Evolutionary conservation across 2,888 invertebrate species (phyloP).

Genomic region (Carpatolechia fugitivella): DNA sequence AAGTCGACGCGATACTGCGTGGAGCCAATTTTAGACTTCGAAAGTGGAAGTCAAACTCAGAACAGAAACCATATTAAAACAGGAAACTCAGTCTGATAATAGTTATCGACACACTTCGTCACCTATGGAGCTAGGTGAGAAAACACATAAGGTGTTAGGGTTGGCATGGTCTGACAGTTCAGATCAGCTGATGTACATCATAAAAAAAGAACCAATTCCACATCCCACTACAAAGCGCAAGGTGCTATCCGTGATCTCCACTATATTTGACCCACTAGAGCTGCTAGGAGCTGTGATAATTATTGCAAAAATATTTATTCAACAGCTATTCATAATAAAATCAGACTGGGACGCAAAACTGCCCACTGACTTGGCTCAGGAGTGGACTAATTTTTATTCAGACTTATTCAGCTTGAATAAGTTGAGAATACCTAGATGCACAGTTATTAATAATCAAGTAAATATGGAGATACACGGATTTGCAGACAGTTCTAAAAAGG

Average conservation of each 20-base stretch:
- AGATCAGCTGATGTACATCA: conserved; percentile 7
- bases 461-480: neutral
- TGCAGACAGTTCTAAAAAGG: neutral
- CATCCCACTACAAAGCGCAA: conserved; percentile 9
- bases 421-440: conserved; percentile 5
- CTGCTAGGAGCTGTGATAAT: conserved; percentile 11
- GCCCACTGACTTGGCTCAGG: neutral
- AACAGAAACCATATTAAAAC: neutral
- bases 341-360: conserved; percentile 13
- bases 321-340: conserved; percentile 6
- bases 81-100: neutral
- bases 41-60: conserved; percentile 16
- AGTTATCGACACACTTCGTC: neutral
- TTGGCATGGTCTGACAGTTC: conserved; percentile 10
- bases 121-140: neutral
- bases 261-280: conserved; percentile 14
- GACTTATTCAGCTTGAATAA: neutral
- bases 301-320: conserved; percentile 11
- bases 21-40: conserved; percentile 7
- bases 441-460: too few species aligned
- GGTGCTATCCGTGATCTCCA: conserved; percentile 14
- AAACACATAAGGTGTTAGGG: conserved; percentile 17
- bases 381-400: conserved; percentile 10
- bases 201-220: neutral
- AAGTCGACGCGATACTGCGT: conserved; percentile 3